Evolutionary conservation across 2,888 invertebrate genomes (phyloP), one percentile per base, ranked within the genome.

Genomic region (Sclerodermus sp.): DNA sequence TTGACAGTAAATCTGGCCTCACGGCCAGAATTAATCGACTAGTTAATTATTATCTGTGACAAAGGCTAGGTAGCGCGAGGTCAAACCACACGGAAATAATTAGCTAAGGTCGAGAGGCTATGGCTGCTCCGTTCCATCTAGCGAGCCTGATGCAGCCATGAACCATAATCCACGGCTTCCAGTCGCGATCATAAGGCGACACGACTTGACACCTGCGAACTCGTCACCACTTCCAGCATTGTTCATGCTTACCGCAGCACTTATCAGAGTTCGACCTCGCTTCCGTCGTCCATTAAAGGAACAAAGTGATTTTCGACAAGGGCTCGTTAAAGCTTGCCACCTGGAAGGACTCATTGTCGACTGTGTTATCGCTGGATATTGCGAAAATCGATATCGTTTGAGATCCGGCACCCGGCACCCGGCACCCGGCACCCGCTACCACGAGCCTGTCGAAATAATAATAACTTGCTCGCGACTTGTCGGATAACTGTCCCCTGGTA

Each of bases 61-160:
- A 34, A 34, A 12, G 34, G 4, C 6, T 34, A 12, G 12, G 34
- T n/a, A 34, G 34, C 36, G 36, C 34, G 13, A 14, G 31, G 31
- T 47, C 44, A 42, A 43, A 42, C 50, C 40, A 15, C 36, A 42
- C 5, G 49, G 51, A 56, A 60, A 63, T 63, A 47, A 69, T 67
- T 60, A 59, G 47, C 45, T 53, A 53, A 58, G 65, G 56, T 57
- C 53, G 39, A 41, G 55, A 47, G 44, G 45, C 29, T 42, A 12
- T 40, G 34, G 3, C 44, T 15, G 10, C 30, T 10, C 40, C 34
- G 3, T n/a, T 12, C 18, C 41, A 47, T 52, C 52, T 41, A 45
- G 47, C 37, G 42, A 49, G 41, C 44, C n/a, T 15, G 38, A 13
- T 9, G 9, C 16, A 10, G 30, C 23, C 38, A n/a, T n/a, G n/a